Percentiles rank a stretch among this genome's conserved stretches.
These are phyloP conservation scores for Zoanthus sociatus DNA, from an alignment of 92 coral and sea anemone species.

Conservation along the genomic window DNA sequence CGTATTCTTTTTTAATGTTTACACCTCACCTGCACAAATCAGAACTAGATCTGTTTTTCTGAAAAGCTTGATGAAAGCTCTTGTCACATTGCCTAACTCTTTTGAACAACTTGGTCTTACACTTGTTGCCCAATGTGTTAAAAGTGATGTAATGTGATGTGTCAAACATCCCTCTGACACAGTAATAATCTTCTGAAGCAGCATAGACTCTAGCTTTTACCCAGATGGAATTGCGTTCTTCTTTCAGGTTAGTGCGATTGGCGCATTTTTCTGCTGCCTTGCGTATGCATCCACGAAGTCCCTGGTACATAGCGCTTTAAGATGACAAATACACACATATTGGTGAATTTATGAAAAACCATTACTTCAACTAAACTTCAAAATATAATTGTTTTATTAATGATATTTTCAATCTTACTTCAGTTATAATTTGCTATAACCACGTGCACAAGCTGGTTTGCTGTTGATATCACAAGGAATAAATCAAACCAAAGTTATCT, in stretches of 20 bases:
- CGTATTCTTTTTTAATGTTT: too few species aligned
- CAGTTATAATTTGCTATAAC: too few species aligned
- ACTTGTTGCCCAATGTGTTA: neutral
- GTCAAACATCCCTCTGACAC: slow-evolving; percentile 33
- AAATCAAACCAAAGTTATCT: too few species aligned
- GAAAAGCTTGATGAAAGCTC: slow-evolving; percentile 20
- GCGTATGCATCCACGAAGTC: slow-evolving; percentile 4
- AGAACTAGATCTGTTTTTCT: slow-evolving; percentile 19
- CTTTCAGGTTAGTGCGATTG: neutral
- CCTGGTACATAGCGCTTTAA: neutral
- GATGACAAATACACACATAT: neutral
- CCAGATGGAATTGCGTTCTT: neutral
- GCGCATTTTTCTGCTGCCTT: slow-evolving; percentile 10
- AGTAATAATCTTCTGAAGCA: slow-evolving; percentile 28
- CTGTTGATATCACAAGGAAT: too few species aligned
- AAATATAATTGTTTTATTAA: too few species aligned
- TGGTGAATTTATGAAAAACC: neutral
- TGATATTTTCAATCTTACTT: too few species aligned
- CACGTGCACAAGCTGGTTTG: too few species aligned
- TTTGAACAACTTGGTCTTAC: slow-evolving; percentile 19
- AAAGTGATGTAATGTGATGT: slow-evolving; percentile 8
- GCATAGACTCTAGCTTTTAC: neutral
- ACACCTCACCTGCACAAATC: slow-evolving; percentile 22
- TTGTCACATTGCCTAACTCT: slow-evolving; percentile 2
- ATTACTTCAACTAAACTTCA: neutral